These are phyloP conservation scores for Bubo bubo DNA, from an alignment of 2,113 vertebrate genomes.

Conservation along the genomic window DNA sequence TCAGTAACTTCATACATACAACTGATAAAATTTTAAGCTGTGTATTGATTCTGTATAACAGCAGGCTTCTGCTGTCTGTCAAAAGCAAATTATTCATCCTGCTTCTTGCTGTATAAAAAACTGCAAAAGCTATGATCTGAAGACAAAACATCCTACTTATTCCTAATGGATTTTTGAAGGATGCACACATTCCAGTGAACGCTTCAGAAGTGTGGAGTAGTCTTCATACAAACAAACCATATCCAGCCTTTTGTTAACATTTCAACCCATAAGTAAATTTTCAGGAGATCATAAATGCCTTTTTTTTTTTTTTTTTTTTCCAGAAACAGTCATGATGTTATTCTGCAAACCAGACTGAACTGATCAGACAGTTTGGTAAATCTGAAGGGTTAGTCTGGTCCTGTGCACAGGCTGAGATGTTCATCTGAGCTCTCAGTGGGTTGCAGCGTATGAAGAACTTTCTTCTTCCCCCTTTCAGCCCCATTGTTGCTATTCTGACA, in stretches of 20 bases:
- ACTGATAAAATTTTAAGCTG: background rate
- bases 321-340: background rate
- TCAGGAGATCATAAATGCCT: background rate
- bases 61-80: background rate
- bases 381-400: background rate
- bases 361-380: background rate
- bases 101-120: background rate
- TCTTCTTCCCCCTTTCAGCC: background rate
- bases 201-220: background rate
- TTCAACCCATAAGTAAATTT: background rate
- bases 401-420: background rate
- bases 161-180: background rate
- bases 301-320: background rate
- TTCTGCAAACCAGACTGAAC: background rate
- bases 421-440: background rate
- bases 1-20: background rate
- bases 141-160: background rate
- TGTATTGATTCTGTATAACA: background rate
- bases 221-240: background rate
- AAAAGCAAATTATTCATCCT: background rate
- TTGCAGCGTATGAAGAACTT: background rate
- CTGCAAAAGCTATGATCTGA: background rate
- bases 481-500: background rate
- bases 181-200: background rate
- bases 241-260: background rate